These are phyloP conservation scores for Fistularia tabacaria DNA, from an alignment of 2,797 vertebrate species.

Conservation along the genomic window DNA sequence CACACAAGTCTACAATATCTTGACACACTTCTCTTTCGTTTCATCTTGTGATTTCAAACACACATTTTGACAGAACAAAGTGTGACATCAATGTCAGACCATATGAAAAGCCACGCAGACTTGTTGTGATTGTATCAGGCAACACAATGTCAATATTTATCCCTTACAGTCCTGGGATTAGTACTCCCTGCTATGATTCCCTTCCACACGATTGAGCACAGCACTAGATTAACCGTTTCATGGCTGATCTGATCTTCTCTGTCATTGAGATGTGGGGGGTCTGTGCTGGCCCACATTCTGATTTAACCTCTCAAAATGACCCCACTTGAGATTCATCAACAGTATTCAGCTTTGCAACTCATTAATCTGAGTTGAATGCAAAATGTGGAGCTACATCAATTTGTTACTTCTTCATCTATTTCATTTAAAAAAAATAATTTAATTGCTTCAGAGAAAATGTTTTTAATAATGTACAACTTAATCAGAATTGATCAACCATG, in stretches of 20 bases:
- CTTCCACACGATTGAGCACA: slow-evolving; percentile 61
- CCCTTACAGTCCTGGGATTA: slow-evolving; percentile 57
- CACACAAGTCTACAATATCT: slow-evolving; percentile 1
- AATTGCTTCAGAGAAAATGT: too few relatives aligned
- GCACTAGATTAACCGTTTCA: slow-evolving; percentile 67
- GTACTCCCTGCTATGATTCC: slow-evolving; percentile 52
- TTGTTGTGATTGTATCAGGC: slow-evolving; percentile 60
- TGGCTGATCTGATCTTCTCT: slow-evolving; percentile 58
- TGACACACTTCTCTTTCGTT: not conserved
- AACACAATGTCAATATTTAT: slow-evolving; percentile 68
- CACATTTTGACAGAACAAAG: not conserved
- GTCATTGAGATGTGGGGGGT: slow-evolving; percentile 21
- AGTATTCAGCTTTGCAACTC: slow-evolving; percentile 5
- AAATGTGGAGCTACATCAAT: too few relatives aligned
- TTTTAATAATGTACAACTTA: too few relatives aligned
- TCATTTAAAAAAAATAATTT: too few relatives aligned
- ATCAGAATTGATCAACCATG: too few relatives aligned
- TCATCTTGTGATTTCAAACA: slow-evolving; percentile 5
- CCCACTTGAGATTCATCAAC: slow-evolving; percentile 40
- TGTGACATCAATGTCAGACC: not conserved
- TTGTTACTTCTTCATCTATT: too few relatives aligned
- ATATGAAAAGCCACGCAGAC: slow-evolving; percentile 17
- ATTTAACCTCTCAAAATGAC: slow-evolving; percentile 44
- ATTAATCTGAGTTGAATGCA: not conserved
- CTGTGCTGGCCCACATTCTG: slow-evolving; percentile 55